These are phyloP conservation scores for Pyxicephalus adspersus DNA, from an alignment of 2,113 vertebrate species.

Conservation along the genomic window DNA sequence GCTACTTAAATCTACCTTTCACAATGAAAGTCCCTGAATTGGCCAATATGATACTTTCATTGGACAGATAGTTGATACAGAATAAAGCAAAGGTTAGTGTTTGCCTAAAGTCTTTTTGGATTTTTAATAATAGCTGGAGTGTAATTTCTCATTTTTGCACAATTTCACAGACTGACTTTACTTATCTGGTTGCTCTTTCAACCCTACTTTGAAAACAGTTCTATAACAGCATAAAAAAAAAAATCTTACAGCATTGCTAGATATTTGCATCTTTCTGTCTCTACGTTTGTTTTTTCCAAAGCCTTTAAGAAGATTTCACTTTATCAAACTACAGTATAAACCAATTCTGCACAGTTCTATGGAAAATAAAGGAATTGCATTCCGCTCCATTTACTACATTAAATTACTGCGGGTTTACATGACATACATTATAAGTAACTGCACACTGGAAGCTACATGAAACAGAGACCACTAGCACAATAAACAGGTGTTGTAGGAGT, in stretches of 20 bases:
- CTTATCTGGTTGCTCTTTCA: not conserved
- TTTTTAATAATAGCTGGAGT: too few relatives aligned
- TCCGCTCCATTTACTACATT: conserved; percentile 23
- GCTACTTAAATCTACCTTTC: too few relatives aligned
- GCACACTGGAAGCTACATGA: conserved; percentile 8
- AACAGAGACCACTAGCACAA: not conserved
- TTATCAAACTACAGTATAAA: not conserved
- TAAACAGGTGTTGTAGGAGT: conserved; percentile 30
- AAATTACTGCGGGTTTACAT: conserved; percentile 10
- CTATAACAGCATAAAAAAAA: not conserved
- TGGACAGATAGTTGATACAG: too few relatives aligned
- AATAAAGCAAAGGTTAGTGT: too few relatives aligned
- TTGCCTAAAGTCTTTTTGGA: too few relatives aligned
- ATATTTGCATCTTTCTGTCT: not conserved
- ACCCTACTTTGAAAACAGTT: not conserved
- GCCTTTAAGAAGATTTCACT: not conserved
- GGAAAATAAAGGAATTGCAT: conserved; percentile 17
- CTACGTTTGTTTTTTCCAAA: not conserved
- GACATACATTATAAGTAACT: conserved; percentile 3
- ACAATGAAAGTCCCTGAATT: too few relatives aligned
- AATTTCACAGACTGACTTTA: too few relatives aligned
- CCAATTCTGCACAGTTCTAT: not conserved
- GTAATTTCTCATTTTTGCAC: too few relatives aligned
- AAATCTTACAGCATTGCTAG: not conserved
- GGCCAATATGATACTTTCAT: too few relatives aligned